Base-by-base conservation (phyloP, 2,113 vertebrate genomes). In the Pseudorectes ferrugineus region DNA sequence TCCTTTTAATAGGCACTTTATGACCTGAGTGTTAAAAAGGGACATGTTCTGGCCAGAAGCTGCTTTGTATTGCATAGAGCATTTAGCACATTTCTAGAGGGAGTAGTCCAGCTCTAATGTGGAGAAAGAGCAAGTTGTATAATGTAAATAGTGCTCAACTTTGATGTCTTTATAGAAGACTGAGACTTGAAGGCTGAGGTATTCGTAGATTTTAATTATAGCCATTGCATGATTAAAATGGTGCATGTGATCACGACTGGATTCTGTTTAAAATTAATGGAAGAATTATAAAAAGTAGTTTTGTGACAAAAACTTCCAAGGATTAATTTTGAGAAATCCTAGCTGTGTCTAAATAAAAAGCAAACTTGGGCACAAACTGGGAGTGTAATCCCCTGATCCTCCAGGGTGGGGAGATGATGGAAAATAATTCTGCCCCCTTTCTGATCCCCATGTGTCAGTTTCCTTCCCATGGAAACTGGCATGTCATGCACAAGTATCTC, bases 1-100 rank as follows among this genome's bases (percentile, higher is more conserved):
- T 90, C 86, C 72, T 96, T 94, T 94, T 94, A 95, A 93, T 92
- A 84, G 68, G 82, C 73, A 68, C 45, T 95, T 94, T 92, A 85
- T 96, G 93, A 92, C 89, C 95, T 28, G 70, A 84, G 76, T 87
- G 61, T 91, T 95, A 95, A 93, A 89, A 81, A 84, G 80, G 73
- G 89, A 63, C n/a, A 75, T 35, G 42, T 85, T 96, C 83, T 75
- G 21, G 31, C 68, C 52, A 92, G 73, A 83, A 94, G 72, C 45
- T 95, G 10, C 66, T 92, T 84, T 52, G 49, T 78, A 89, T 84
- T 85, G 31, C 76, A 75, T n/a, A 91, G 21, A 85, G 45, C 2
- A 5, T 68, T 86, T 84, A 86, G 40, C 19, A 91, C 40, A 58
- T 76, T 83, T 90, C 85, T 91, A 29, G 72, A 77, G 66, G 63